Percentiles rank a stretch among this genome's conserved stretches.
Evolutionary conservation across 2,888 invertebrate species (phyloP).

Genomic region (Odontocerum albicorne): DNA sequence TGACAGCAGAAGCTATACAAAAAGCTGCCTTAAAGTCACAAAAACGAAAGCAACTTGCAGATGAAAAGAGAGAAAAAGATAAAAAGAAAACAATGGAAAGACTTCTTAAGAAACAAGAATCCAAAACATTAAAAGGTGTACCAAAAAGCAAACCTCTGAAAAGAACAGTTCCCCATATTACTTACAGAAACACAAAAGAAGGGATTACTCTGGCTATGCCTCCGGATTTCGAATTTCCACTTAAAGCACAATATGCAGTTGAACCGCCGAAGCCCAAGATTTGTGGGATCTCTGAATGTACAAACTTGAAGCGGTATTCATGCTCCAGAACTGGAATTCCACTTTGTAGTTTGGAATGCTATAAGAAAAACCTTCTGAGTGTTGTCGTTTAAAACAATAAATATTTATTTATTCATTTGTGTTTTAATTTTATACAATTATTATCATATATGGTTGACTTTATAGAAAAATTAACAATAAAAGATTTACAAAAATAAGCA

Average conservation of each 20-base stretch:
- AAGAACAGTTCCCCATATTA: constrained; percentile 69
- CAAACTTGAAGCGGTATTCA: constrained; percentile 78
- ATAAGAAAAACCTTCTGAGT: constrained; percentile 66
- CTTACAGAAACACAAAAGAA: constrained; percentile 70
- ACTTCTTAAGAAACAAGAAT: constrained; percentile 87
- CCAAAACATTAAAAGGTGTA: constrained; percentile 69
- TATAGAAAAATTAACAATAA: no score
- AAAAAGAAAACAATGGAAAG: constrained; percentile 96
- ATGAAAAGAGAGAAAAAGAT: constrained; percentile 93
- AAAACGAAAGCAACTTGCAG: constrained; percentile 88
- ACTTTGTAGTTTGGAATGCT: constrained; percentile 87
- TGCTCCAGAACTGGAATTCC: constrained; percentile 86
- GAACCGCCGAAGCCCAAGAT: constrained; percentile 56
- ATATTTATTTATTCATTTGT: no score
- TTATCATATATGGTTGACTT: no score
- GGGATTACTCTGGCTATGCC: constrained; percentile 74
- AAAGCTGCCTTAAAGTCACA: constrained; percentile 88
- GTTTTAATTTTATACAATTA: no score
- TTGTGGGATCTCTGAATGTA: constrained; percentile 75
- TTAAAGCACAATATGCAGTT: constrained; percentile 56
- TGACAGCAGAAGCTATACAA: constrained; percentile 92
- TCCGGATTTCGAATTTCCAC: constrained; percentile 69
- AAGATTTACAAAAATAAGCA: no score
- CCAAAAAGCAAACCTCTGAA: constrained; percentile 63
- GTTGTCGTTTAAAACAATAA: constrained; percentile 12